Percentiles rank a stretch among this genome's conserved stretches.
These are phyloP conservation scores for Pipistrellus nathusii DNA, from an alignment of 2,797 vertebrate genomes.

Conservation along the genomic window DNA sequence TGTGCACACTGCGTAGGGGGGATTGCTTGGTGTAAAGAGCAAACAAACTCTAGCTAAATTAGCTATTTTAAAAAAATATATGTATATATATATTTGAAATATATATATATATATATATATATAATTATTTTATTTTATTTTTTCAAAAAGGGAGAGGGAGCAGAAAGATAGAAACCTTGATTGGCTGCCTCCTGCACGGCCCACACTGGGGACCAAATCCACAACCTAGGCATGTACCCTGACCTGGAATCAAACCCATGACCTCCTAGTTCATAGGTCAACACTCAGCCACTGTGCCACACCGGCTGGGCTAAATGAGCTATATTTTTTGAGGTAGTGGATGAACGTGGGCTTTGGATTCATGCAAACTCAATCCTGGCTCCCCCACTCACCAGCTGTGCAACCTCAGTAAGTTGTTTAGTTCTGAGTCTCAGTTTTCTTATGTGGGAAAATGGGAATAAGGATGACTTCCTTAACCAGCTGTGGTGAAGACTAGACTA, in stretches of 20 bases:
- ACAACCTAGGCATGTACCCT: background rate
- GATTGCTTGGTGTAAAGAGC: background rate
- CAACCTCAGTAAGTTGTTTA: background rate
- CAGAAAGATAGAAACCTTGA: background rate
- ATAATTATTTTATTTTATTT: too few species aligned
- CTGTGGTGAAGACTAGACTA: background rate
- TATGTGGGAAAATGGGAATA: slow-evolving; percentile 16
- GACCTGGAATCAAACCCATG: background rate
- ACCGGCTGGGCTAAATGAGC: background rate
- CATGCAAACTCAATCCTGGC: background rate
- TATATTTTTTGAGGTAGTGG: background rate
- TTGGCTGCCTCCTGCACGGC: background rate
- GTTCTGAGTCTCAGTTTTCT: background rate
- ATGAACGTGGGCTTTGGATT: slow-evolving; percentile 38
- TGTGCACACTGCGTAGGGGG: background rate
- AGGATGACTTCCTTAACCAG: background rate
- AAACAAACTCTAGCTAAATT: slow-evolving; percentile 38
- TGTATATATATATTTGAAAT: background rate
- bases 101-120: background rate
- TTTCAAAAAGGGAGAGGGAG: background rate
- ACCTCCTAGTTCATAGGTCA: background rate
- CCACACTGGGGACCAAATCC: background rate
- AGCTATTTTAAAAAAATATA: background rate
- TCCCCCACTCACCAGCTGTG: background rate
- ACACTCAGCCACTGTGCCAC: background rate